Evolutionary conservation across 2,888 invertebrate genomes (phyloP), one percentile per base, ranked within the genome.

Genomic region (Schrankia costaestrigalis): DNA sequence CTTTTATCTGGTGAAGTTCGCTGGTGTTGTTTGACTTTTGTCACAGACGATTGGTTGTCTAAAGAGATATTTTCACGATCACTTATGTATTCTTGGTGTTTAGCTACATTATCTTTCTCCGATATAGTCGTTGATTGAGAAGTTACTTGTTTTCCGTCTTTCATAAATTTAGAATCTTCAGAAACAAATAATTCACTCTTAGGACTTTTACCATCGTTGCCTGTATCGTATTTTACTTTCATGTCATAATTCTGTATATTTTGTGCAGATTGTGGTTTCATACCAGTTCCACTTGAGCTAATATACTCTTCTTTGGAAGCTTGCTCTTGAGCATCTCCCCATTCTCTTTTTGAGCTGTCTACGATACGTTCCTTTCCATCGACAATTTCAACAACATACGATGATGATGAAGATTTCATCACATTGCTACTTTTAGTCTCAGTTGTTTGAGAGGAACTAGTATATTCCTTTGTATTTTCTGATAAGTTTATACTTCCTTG

Each of bases 371-470:
- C 91, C 64, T 91, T 91, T 1, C 91, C 91, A 57, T 91, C 91
- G 11, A 91, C 89, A 46, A 91, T 89, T 76, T 93, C 92, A 26
- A 92, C 89, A 15, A 90, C 90, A 57, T 92, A 91, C 9, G 91
- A 91, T 10, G 90, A 90, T 1, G 91, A 90, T 19, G 91, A 89
- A 17, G 90, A 91, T 65, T 92, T 91, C 28, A 87, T 82, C 3
- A 87, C 76, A 36, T 87, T 89, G 40, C 90, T 88, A 49, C 84
- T 89, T 62, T 87, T 87, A 54, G 89, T 78, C 55, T 91, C 89
- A 43, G 83, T 90, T 12, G 81, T 67, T 42, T 84, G 76, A 35
- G 69, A 89, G 30, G 73, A 89, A 63, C 66, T 83, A 26, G 62
- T 78, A 38, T 62, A 83, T 52, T 85, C 71, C 49, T 77, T 80